A percentile compares a stretch with the other conserved stretches of the same genome.
Conservation (phyloP, 2,888 invertebrate genomes). For the Thera britannica region DNA sequence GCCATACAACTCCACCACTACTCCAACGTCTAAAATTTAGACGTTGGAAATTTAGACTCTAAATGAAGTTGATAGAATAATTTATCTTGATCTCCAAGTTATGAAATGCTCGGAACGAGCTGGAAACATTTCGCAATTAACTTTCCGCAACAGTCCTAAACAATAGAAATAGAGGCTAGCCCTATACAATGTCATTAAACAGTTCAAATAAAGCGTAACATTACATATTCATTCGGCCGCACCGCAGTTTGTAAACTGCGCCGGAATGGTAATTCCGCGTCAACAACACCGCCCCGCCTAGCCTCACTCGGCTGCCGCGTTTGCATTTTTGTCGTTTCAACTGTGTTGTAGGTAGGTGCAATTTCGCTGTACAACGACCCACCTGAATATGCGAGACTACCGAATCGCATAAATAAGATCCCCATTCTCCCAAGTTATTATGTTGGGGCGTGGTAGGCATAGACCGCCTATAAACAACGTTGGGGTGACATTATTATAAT, state of each 20-base stretch:
- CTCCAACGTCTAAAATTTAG: too few species aligned
- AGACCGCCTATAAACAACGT: conserved; percentile 38
- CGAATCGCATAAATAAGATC: conserved; percentile 58
- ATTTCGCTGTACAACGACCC: conserved; percentile 52
- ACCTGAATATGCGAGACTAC: conserved; percentile 56
- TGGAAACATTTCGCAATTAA: conserved; percentile 17
- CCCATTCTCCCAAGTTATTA: conserved; percentile 43
- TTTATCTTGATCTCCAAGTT: too few species aligned
- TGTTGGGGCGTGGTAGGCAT: conserved; percentile 26
- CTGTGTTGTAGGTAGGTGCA: conserved; percentile 60
- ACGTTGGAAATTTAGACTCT: too few species aligned
- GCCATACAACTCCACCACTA: neutral
- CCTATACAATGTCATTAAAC: conserved; percentile 59
- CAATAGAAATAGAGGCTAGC: conserved; percentile 27
- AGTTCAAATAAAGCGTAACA: conserved; percentile 71
- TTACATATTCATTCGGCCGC: conserved; percentile 78
- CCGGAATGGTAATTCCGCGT: conserved; percentile 78
- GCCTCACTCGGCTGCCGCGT: conserved; percentile 51
- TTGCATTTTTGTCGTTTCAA: conserved; percentile 77
- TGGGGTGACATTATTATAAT: conserved; percentile 38
- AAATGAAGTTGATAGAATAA: neutral
- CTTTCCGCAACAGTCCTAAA: conserved; percentile 34
- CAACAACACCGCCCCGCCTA: conserved; percentile 67
- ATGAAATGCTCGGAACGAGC: neutral
- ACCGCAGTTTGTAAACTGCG: conserved; percentile 57